A percentile compares a stretch with the other conserved stretches of the same genome.
phyloP scores from a whole-genome alignment of 53 echinoderm and acorn worm species.

The Patiria pectinifera region DNA sequence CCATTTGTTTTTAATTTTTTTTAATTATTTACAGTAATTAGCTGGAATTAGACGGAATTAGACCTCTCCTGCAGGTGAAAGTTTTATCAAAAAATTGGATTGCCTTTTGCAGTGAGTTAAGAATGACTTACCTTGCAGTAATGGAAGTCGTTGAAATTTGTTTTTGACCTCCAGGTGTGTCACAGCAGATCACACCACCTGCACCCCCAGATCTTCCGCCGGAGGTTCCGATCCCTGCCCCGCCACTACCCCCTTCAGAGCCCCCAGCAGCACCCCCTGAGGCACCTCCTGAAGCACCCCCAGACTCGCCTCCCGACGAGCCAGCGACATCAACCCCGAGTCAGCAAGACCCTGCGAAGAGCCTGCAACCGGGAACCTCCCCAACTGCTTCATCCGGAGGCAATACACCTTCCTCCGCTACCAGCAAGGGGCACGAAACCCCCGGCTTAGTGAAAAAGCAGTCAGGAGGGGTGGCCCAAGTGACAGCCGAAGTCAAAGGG shows the following conservation, averaged over 20 bases:
- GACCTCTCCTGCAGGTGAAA: background rate
- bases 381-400: conserved; percentile 28
- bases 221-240: conserved; percentile 39
- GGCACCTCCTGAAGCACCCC: conserved; percentile 68
- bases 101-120: background rate
- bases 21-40: background rate
- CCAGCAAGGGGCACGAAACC: conserved; percentile 25
- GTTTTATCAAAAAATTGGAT: background rate
- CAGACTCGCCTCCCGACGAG: conserved; percentile 71
- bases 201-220: conserved; percentile 55
- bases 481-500: conserved; percentile 2
- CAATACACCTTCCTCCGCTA: conserved; percentile 35
- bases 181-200: conserved; percentile 21
- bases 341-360: background rate
- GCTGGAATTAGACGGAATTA: too few relatives aligned
- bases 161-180: background rate
- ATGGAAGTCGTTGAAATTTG: too few relatives aligned
- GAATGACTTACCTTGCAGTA: too few relatives aligned
- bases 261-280: conserved; percentile 72
- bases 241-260: conserved; percentile 73
- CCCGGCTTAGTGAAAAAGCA: conserved; percentile 32
- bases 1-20: too few relatives aligned
- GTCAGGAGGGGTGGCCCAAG: background rate
- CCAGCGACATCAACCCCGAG: background rate
- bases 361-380: conserved; percentile 8